Base-by-base conservation (phyloP, 2,797 vertebrate genomes). In the Merluccius polli region DNA sequence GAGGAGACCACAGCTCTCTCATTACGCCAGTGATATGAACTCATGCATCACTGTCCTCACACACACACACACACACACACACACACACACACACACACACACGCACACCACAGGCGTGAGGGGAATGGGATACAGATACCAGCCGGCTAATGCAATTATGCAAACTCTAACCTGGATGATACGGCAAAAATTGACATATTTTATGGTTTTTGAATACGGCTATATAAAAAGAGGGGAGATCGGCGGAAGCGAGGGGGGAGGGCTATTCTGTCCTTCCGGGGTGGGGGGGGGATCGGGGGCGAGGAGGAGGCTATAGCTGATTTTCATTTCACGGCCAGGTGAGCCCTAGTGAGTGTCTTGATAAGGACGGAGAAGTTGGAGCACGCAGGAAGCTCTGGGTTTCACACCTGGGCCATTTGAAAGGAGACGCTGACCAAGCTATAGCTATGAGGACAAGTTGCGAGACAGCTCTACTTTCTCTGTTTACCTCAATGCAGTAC, bases 261-360 rank as follows among this genome's bases (percentile, higher is more conserved):
- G 81, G 81, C 79, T 86, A 80, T 78, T 85, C 85, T 87, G 83
- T 84, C 85, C 87, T 79, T 80, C 83, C 68, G 4, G n/a, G 36
- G 36, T 7, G 4, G 1, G 36, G 36, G 36, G 6, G 21, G 21
- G 36, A 10, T 59, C 0, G 52, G 52, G 52, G n/a, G 21, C 73
- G 75, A 75, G 76, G 79, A 76, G 81, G 79, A 77, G 75, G 71
- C 84, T 81, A 85, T 91, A 87, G 85, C 87, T 89, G 90, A 85
- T 85, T 92, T 91, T 87, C 87, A 93, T 93, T 93, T 93, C 91
- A 92, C 88, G 89, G 91, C 82, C 87, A 85, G 81, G 79, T 86
- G 83, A 90, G 83, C 90, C 88, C 89, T 80, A 87, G 73, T 44
- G 78, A 81, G 80, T 80, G 11, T 85, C 81, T 79, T 77, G 82